phyloP scores from a whole-genome alignment of 2,888 invertebrate species.

The Zootermopsis nevadensis region DNA sequence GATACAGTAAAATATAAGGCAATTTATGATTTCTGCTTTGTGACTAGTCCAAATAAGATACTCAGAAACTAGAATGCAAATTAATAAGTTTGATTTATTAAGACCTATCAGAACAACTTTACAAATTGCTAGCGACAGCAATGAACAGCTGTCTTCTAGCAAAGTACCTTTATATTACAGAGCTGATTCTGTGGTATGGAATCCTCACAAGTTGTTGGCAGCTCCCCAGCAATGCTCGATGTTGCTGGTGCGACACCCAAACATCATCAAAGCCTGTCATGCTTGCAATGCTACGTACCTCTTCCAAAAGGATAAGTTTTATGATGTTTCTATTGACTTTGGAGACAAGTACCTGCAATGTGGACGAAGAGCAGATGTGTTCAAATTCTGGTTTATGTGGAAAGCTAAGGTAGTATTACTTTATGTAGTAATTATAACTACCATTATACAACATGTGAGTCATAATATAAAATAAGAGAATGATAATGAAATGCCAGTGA shows the following conservation, averaged over 20 bases:
- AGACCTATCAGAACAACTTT: too few relatives aligned
- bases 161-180: slow-evolving; percentile 56
- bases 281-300: slow-evolving; percentile 67
- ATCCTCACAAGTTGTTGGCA: slow-evolving; percentile 72
- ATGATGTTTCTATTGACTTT: slow-evolving; percentile 65
- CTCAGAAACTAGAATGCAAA: too few relatives aligned
- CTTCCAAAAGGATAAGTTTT: slow-evolving; percentile 70
- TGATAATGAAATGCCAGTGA: too few relatives aligned
- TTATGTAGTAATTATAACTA: background rate
- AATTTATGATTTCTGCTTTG: too few relatives aligned
- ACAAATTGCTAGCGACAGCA: too few relatives aligned
- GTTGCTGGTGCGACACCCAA: slow-evolving; percentile 62
- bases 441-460: too few relatives aligned
- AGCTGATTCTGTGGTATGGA: slow-evolving; percentile 71
- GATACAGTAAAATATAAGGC: too few relatives aligned
- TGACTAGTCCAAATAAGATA: too few relatives aligned
- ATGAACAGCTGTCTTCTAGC: background rate
- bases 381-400: slow-evolving; percentile 80
- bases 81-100: too few relatives aligned
- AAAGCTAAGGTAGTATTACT: slow-evolving; percentile 69
- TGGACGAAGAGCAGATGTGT: slow-evolving; percentile 75
- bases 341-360: slow-evolving; percentile 76
- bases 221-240: slow-evolving; percentile 70
- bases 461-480: too few relatives aligned
- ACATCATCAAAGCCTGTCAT: slow-evolving; percentile 64